phyloP scores from a whole-genome alignment of 1,140 invertebrate genomes.

The Sinella curviseta region DNA sequence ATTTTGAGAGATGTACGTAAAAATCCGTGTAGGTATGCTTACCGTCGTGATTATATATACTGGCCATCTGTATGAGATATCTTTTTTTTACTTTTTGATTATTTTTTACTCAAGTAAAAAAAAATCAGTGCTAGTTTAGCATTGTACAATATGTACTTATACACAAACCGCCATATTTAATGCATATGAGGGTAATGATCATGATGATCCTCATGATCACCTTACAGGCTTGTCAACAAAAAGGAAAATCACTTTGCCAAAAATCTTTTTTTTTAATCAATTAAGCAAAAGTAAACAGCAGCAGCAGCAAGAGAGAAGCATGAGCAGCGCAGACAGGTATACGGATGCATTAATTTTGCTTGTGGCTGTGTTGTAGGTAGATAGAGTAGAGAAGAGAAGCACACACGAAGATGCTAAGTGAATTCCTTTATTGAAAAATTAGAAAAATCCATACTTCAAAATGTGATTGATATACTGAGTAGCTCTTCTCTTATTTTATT shows the following conservation, averaged over 20 bases:
- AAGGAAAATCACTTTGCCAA: slow-evolving; percentile 22
- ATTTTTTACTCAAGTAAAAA: too few relatives aligned
- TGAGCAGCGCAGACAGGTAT: not conserved
- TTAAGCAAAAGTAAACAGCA: slow-evolving; percentile 3
- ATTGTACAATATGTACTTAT: too few relatives aligned
- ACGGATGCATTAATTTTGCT: slow-evolving; percentile 1
- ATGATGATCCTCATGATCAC: not conserved
- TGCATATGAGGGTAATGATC: not conserved
- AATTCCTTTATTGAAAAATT: slow-evolving; percentile 24
- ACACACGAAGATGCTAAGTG: slow-evolving; percentile 8
- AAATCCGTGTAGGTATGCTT: too few relatives aligned
- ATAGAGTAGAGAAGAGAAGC: not conserved
- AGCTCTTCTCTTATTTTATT: slow-evolving; percentile 8
- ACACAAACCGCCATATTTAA: too few relatives aligned
- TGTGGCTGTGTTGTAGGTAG: slow-evolving; percentile 9
- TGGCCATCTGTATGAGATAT: too few relatives aligned
- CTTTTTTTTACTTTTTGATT: too few relatives aligned
- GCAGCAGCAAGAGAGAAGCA: not conserved
- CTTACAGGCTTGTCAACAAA: not conserved
- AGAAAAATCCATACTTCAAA: slow-evolving; percentile 22
- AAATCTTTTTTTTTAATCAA: slow-evolving; percentile 16
- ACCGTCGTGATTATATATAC: too few relatives aligned
- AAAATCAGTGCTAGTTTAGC: too few relatives aligned
- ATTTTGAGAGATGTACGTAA: too few relatives aligned
- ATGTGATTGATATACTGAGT: slow-evolving; percentile 25